Base-by-base conservation (phyloP, 2,888 invertebrate species). In the Tetrapedia diversipes region DNA sequence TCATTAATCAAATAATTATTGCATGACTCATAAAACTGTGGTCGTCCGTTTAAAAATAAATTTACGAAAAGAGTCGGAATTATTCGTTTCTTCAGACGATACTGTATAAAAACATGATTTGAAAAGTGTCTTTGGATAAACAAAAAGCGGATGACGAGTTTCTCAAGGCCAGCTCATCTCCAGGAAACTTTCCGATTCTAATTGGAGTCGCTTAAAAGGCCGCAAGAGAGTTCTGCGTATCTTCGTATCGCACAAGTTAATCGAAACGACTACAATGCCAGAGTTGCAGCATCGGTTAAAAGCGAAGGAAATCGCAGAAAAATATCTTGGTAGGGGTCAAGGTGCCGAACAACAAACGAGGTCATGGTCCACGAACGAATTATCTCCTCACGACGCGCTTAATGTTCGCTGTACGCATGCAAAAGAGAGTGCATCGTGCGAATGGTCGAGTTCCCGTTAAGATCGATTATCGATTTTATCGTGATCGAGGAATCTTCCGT, bases 321-420 rank as follows among this genome's bases (percentile, higher is more conserved):
- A 80, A 73, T 80, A 72, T 76, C 74, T 73, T 54, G 37, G n/a
- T 22, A 7, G 24, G 72, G 75, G 77, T 80, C 85, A 86, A 87
- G 87, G 86, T 86, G 43, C 73, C 63, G 49, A 59, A 57, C 19
- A 49, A 4, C 10, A 80, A 87, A 82, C 66, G 75, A 75, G 86
- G 86, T 83, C 87, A 88, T 72, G 86, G 86, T 86, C 83, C 72
- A 63, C 63, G 64, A 71, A 76, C 69, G 61, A 77, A 74, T 77
- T 70, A 83, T 83, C 64, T 73, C 29, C 45, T 34, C 47, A 32
- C 49, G 60, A 53, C 39, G 24, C n/a, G 39, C 37, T n/a, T n/a
- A 29, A 32, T n/a, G 16, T 37, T 14, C 14, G 22, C n/a, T 24
- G 39, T 32, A 56, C 16, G 11, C 47, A 63, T 51, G 43, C 29